phyloP scores from a whole-genome alignment of 1,140 invertebrate species.

The Metopolophium dirhodum region DNA sequence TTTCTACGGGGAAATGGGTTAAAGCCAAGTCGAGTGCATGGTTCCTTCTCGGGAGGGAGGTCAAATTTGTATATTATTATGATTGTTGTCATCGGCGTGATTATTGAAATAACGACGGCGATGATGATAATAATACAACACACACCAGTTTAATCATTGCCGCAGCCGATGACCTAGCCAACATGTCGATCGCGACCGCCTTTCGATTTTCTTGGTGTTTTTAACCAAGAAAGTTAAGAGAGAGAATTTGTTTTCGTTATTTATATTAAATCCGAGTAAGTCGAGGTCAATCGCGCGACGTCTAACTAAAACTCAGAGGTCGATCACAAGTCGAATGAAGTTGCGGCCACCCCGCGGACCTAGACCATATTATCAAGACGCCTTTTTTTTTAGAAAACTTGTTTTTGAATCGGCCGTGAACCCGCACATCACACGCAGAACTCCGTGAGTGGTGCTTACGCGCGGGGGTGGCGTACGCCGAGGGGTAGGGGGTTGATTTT shows the following conservation, averaged over 20 bases:
- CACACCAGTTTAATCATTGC: not conserved
- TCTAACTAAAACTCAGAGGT: too few species aligned
- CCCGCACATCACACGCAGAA: not conserved
- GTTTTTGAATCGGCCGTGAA: not conserved
- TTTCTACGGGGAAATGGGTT: not conserved
- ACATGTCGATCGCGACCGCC: too few species aligned
- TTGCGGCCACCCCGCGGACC: too few species aligned
- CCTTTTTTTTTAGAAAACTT: not conserved
- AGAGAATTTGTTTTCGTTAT: too few species aligned
- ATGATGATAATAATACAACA: not conserved
- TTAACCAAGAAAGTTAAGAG: too few species aligned
- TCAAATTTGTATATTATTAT: not conserved
- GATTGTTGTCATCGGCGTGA: not conserved
- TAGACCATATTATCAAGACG: not conserved
- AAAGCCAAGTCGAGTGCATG: conserved; percentile 11
- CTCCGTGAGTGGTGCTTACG: not conserved
- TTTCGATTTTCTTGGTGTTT: too few species aligned
- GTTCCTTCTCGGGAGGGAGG: not conserved
- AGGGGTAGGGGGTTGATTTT: not conserved
- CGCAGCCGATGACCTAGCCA: not conserved
- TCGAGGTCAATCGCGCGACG: too few species aligned
- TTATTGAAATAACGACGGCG: not conserved
- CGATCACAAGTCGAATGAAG: too few species aligned
- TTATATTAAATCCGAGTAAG: too few species aligned
- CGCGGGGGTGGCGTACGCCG: too few species aligned